These are phyloP conservation scores for Uloborus plumipes DNA, from an alignment of 2,888 invertebrate genomes.

Conservation along the genomic window DNA sequence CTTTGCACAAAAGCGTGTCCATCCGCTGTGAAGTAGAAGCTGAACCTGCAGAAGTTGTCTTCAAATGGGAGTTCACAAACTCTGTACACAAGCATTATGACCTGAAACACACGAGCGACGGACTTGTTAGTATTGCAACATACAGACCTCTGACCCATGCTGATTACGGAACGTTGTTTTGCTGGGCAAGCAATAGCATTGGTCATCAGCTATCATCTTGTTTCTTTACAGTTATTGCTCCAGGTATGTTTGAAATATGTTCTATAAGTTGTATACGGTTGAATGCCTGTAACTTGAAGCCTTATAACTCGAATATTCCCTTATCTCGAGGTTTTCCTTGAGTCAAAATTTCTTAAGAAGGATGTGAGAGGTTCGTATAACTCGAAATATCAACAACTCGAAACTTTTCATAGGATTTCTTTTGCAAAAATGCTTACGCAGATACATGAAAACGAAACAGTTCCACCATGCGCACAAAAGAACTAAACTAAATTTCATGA, in stretches of 20 bases:
- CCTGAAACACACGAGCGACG: not conserved
- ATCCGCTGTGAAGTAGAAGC: slow-evolving; percentile 28
- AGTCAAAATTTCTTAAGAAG: too few relatives aligned
- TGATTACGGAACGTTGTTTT: slow-evolving; percentile 21
- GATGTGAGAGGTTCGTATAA: too few relatives aligned
- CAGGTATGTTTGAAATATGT: slow-evolving; percentile 1
- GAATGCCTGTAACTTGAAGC: too few relatives aligned
- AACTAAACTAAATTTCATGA: too few relatives aligned
- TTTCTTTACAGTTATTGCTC: slow-evolving; percentile 24
- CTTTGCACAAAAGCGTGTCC: slow-evolving; percentile 6
- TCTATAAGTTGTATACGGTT: too few relatives aligned
- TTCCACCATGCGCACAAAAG: too few relatives aligned
- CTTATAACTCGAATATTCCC: too few relatives aligned
- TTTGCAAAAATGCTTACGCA: too few relatives aligned
- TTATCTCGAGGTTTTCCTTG: too few relatives aligned
- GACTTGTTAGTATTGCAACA: slow-evolving; percentile 5
- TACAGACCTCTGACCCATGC: slow-evolving; percentile 8
- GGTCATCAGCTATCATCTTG: slow-evolving; percentile 21
- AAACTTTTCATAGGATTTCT: too few relatives aligned
- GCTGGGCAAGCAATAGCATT: slow-evolving; percentile 19
- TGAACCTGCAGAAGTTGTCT: slow-evolving; percentile 11
- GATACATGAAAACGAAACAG: too few relatives aligned
- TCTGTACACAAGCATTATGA: slow-evolving; percentile 15
- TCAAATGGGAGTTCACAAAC: slow-evolving; percentile 20
- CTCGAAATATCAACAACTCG: too few relatives aligned